Evolutionary conservation across 2,113 vertebrate species (phyloP).

Genomic region (Caranx melampygus): DNA sequence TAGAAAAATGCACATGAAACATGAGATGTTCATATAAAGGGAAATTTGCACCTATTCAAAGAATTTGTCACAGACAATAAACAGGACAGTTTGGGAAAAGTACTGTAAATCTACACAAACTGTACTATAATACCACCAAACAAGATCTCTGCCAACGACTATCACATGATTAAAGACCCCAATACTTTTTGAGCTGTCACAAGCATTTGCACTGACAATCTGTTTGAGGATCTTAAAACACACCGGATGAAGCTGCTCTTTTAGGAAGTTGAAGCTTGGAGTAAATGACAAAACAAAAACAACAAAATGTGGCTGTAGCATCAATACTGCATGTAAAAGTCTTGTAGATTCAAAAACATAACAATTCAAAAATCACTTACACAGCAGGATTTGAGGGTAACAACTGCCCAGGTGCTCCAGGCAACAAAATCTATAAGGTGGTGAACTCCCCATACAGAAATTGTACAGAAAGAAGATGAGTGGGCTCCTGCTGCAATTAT

Average conservation of each 20-base stretch:
- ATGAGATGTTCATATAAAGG: not conserved
- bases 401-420: not conserved
- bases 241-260: not conserved
- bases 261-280: not conserved
- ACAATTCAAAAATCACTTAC: not conserved
- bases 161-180: constrained; percentile 1
- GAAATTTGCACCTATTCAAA: not conserved
- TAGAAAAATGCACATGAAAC: constrained; percentile 14
- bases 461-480: not conserved
- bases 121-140: not conserved
- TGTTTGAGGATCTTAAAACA: constrained; percentile 9
- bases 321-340: not conserved
- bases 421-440: not conserved
- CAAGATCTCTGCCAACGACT: not conserved
- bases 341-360: not conserved
- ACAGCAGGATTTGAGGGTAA: not conserved
- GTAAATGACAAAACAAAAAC: constrained; percentile 4
- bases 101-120: constrained; percentile 21
- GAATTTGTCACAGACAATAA: constrained; percentile 3
- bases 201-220: constrained; percentile 2
- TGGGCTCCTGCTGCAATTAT: not conserved
- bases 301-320: not conserved
- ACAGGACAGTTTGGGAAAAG: constrained; percentile 1
- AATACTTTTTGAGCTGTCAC: not conserved
- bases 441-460: not conserved